These are phyloP conservation scores for Caenorhabditis plicata DNA, from an alignment of 2,888 invertebrate species.

Conservation along the genomic window DNA sequence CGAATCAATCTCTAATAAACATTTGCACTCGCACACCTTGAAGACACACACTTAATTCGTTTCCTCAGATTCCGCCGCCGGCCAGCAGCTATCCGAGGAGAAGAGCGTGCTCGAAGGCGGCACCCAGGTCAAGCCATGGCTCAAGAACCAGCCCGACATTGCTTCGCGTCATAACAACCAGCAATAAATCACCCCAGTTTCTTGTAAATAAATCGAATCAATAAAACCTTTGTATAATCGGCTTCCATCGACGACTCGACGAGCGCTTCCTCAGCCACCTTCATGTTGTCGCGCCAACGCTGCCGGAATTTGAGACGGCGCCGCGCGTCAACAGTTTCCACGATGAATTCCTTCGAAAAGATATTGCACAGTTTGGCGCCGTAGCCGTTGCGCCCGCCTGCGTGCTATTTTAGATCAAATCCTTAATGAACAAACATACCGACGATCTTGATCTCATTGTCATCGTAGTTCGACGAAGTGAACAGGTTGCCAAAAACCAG, in stretches of 20 bases:
- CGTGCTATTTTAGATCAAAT: neutral
- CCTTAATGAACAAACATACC: slow-evolving; percentile 12
- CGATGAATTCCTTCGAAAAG: slow-evolving; percentile 89
- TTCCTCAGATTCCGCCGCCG: slow-evolving; percentile 31
- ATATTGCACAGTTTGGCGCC: slow-evolving; percentile 98
- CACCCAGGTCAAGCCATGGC: slow-evolving; percentile 40
- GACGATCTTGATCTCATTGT: slow-evolving; percentile 85
- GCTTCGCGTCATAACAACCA: slow-evolving; percentile 8
- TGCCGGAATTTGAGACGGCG: slow-evolving; percentile 25
- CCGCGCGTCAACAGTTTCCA: slow-evolving; percentile 76
- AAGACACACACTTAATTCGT: neutral
- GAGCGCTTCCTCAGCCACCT: neutral
- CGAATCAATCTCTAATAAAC: neutral
- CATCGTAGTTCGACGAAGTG: slow-evolving; percentile 97
- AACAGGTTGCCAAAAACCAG: slow-evolving; percentile 97
- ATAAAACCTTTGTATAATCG: too few relatives aligned
- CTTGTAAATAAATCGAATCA: too few relatives aligned
- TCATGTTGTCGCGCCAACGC: slow-evolving; percentile 4
- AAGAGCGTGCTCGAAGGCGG: slow-evolving; percentile 34
- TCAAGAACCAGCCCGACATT: slow-evolving; percentile 35
- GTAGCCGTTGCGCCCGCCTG: slow-evolving; percentile 88
- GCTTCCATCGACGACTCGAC: neutral
- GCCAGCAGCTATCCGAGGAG: slow-evolving; percentile 24
- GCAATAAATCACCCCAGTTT: too few relatives aligned
- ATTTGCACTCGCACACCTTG: neutral